Percentiles rank a stretch among this genome's conserved stretches.
phyloP scores from a whole-genome alignment of 2,888 invertebrate species.

The Odontomyia ornata region DNA sequence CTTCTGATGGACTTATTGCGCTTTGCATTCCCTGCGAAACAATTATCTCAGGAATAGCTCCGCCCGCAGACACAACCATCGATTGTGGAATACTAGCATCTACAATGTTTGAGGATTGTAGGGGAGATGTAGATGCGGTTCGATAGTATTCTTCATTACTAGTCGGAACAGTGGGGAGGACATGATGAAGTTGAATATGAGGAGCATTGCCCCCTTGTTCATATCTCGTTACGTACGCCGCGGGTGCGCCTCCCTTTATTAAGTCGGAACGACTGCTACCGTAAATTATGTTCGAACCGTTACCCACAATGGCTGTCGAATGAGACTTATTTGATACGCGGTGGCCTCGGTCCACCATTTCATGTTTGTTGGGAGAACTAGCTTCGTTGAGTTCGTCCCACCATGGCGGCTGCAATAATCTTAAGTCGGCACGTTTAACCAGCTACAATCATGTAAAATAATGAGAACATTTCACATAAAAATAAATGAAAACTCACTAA shows the following conservation, averaged over 20 bases:
- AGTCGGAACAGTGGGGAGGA: conserved; percentile 59
- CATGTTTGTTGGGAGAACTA: conserved; percentile 54
- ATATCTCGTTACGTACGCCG: conserved; percentile 55
- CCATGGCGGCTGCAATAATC: conserved; percentile 94
- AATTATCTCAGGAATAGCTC: conserved; percentile 59
- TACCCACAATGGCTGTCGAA: conserved; percentile 52
- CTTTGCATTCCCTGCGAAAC: conserved; percentile 56
- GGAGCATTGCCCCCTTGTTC: conserved; percentile 55
- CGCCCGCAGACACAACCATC: conserved; percentile 45
- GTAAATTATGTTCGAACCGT: conserved; percentile 48
- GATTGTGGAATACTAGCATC: conserved; percentile 39
- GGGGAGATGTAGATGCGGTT: conserved; percentile 70
- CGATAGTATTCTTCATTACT: conserved; percentile 65
- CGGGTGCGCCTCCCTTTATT: conserved; percentile 3
- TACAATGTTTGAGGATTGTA: conserved; percentile 58
- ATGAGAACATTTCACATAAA: background rate
- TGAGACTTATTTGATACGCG: conserved; percentile 48
- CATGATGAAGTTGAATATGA: conserved; percentile 60
- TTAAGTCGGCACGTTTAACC: conserved; percentile 88
- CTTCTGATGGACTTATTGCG: conserved; percentile 56
- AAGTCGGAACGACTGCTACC: conserved; percentile 27
- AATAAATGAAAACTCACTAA: conserved; percentile 4
- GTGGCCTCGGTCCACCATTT: conserved; percentile 32
- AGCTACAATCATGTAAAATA: conserved; percentile 57
- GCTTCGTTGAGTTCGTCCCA: conserved; percentile 90